A percentile compares a stretch with the other conserved stretches of the same genome.
These are phyloP conservation scores for Falco naumanni DNA, from an alignment of 2,797 vertebrate genomes.

Conservation along the genomic window DNA sequence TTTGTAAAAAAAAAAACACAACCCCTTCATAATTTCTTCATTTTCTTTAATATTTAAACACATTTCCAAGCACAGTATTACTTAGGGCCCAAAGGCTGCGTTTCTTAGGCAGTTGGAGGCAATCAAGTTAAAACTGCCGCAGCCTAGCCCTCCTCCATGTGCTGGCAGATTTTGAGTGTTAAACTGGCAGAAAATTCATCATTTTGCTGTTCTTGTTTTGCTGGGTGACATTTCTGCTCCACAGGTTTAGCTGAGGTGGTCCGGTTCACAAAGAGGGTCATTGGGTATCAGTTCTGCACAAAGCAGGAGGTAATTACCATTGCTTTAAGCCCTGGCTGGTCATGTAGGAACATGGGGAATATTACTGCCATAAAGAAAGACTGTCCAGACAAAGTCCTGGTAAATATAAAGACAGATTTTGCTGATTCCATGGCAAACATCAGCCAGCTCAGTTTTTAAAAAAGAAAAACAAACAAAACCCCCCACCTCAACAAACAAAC, in stretches of 20 bases:
- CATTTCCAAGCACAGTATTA: neutral
- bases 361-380: neutral
- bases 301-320: neutral
- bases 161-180: neutral
- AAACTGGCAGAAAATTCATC: neutral
- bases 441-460: neutral
- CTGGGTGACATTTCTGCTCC: neutral
- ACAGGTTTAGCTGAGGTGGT: neutral
- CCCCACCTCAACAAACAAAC: too few relatives aligned
- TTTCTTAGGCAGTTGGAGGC: neutral
- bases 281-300: neutral
- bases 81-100: neutral
- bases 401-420: neutral
- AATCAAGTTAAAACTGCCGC: neutral
- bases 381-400: neutral
- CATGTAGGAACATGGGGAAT: neutral
- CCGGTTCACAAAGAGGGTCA: neutral
- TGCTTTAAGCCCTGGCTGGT: neutral
- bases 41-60: neutral
- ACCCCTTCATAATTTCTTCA: neutral
- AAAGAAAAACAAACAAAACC: too few relatives aligned
- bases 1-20: neutral
- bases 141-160: neutral
- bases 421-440: neutral
- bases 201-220: neutral